Percentiles rank a stretch among this genome's conserved stretches.
phyloP scores from a whole-genome alignment of 1,140 invertebrate species.

The Bombus difficillimus region DNA sequence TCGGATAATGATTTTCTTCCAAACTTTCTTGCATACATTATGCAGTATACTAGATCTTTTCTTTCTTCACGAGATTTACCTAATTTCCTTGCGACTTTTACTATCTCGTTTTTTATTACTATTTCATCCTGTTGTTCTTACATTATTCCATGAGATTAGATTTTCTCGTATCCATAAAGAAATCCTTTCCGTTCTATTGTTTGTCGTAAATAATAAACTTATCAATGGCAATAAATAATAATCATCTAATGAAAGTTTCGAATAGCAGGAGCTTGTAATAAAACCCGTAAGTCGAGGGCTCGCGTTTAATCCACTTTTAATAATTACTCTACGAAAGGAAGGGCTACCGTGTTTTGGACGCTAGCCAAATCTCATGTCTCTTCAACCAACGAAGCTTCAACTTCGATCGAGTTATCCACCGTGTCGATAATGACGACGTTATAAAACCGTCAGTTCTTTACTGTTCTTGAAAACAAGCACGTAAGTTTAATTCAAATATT shows the following conservation, averaged over 20 bases:
- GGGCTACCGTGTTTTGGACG: conserved; percentile 4
- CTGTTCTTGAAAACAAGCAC: background rate
- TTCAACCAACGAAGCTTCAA: background rate
- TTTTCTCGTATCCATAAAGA: background rate
- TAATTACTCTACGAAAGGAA: conserved; percentile 26
- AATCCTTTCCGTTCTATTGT: background rate
- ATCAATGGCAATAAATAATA: background rate
- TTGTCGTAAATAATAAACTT: background rate
- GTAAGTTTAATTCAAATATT: background rate
- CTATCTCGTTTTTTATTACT: background rate
- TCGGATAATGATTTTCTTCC: background rate
- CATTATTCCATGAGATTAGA: background rate
- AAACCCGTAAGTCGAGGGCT: background rate
- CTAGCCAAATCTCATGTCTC: background rate
- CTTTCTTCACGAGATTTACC: background rate
- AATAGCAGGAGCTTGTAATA: background rate
- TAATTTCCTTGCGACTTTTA: background rate
- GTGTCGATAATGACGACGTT: conserved; percentile 28
- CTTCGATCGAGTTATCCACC: conserved; percentile 1
- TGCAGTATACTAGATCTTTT: background rate
- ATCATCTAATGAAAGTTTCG: background rate
- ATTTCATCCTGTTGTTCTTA: background rate
- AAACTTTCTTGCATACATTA: background rate
- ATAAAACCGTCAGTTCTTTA: background rate
- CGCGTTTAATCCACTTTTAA: conserved; percentile 37